Evolutionary conservation across 2,113 vertebrate species (phyloP).

Genomic region (Equus przewalskii): DNA sequence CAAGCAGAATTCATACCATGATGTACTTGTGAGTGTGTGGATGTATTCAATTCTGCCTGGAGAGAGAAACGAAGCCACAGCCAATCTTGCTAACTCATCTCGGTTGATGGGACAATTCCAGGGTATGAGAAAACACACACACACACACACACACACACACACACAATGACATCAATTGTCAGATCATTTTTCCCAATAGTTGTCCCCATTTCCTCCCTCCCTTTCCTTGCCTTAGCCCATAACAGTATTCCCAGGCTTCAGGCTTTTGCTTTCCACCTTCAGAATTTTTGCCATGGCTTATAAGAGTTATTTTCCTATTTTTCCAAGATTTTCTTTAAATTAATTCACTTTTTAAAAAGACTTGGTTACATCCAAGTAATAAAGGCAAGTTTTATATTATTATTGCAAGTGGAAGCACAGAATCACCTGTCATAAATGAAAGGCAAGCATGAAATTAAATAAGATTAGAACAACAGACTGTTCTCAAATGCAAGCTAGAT

Average conservation of each 20-base stretch:
- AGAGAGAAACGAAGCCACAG: neutral
- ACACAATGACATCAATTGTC: neutral
- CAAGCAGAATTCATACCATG: neutral
- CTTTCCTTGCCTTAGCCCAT: no score
- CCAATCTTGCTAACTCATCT: neutral
- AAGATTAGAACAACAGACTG: neutral
- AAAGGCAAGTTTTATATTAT: neutral
- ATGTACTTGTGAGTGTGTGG: neutral
- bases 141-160: fast-evolving
- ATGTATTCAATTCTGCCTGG: neutral
- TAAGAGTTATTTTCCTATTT: neutral
- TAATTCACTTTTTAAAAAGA: neutral
- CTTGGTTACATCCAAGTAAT: neutral
- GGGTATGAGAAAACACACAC: neutral
- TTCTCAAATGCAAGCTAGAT: neutral
- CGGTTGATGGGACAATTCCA: neutral
- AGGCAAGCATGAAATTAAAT: neutral
- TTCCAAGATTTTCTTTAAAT: neutral
- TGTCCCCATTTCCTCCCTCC: neutral
- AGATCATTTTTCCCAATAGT: neutral
- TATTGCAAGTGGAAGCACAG: neutral
- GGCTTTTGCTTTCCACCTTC: neutral
- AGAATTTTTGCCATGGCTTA: neutral
- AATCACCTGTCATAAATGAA: neutral
- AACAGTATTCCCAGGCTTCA: no score